Percentiles rank a stretch among this genome's conserved stretches.
phyloP scores from a whole-genome alignment of 2,888 invertebrate species.

The Phaedon cochleariae region DNA sequence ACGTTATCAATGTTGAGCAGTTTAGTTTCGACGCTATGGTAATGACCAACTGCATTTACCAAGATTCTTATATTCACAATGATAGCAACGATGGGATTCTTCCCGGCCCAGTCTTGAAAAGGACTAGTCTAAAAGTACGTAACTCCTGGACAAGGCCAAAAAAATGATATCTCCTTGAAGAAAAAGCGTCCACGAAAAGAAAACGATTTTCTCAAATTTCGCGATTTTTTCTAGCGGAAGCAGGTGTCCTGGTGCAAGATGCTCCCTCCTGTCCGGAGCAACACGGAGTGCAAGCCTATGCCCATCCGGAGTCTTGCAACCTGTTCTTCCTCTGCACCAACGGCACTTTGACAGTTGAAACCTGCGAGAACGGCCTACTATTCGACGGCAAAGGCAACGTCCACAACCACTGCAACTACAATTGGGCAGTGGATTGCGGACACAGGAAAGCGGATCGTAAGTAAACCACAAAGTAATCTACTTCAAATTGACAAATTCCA shows the following conservation, averaged over 20 bases:
- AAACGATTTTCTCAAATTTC: too few species aligned
- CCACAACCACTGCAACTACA: conserved; percentile 92
- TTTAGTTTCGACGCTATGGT: too few species aligned
- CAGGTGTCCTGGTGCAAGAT: conserved; percentile 68
- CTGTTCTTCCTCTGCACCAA: conserved; percentile 92
- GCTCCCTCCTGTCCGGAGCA: conserved; percentile 83
- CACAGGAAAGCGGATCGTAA: conserved; percentile 81
- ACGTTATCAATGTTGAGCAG: too few species aligned
- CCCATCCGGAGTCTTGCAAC: conserved; percentile 87
- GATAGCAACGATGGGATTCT: too few species aligned
- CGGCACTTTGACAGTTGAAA: conserved; percentile 88
- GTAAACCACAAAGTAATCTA: conserved; percentile 58
- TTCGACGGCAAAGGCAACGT: conserved; percentile 91
- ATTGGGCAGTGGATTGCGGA: conserved; percentile 92
- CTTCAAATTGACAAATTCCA: too few species aligned
- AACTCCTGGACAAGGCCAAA: too few species aligned
- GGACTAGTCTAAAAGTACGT: too few species aligned
- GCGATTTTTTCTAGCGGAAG: conserved; percentile 66
- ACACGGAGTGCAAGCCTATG: conserved; percentile 83
- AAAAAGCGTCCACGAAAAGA: too few species aligned
- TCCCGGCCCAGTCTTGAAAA: too few species aligned
- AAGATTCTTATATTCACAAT: too few species aligned
- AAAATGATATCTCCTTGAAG: too few species aligned
- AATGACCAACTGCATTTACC: too few species aligned
- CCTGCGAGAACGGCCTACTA: conserved; percentile 90